Percentiles rank a stretch among this genome's conserved stretches.
Evolutionary conservation across 2,888 invertebrate genomes (phyloP).

Genomic region (Latheticus oryzae): DNA sequence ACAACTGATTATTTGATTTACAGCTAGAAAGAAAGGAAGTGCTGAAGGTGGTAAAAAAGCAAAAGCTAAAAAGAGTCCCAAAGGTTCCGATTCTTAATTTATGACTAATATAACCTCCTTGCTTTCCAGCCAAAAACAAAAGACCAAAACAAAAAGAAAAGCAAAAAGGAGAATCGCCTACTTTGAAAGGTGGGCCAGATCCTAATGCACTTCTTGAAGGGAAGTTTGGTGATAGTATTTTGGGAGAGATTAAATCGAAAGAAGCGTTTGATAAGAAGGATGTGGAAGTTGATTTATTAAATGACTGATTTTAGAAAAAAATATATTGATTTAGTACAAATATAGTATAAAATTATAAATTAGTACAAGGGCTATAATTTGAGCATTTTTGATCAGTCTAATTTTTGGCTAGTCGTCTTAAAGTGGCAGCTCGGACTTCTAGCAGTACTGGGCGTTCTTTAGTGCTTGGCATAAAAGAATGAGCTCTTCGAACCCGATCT

Average conservation of each 20-base stretch:
- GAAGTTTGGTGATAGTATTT: constrained; percentile 6
- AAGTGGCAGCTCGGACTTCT: constrained; percentile 62
- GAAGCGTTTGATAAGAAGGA: constrained; percentile 19
- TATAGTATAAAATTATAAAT: constrained; percentile 13
- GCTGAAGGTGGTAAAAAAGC: constrained; percentile 7
- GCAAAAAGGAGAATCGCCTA: constrained; percentile 3
- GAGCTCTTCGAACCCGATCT: constrained; percentile 73
- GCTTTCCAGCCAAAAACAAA: no score
- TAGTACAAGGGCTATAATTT: constrained; percentile 12
- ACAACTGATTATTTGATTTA: constrained; percentile 6
- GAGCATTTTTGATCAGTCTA: constrained; percentile 27
- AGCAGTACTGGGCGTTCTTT: constrained; percentile 67
- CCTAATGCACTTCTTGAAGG: constrained; percentile 16
- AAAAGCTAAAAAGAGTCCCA: constrained; percentile 8
- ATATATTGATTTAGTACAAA: constrained; percentile 2
- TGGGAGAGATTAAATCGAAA: constrained; percentile 21
- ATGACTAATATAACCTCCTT: neutral
- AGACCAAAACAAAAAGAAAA: constrained; percentile 10
- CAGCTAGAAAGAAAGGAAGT: constrained; percentile 29
- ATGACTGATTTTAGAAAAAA: constrained; percentile 5
- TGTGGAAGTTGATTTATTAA: constrained; percentile 14
- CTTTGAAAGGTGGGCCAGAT: constrained; percentile 12
- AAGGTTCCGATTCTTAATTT: neutral
- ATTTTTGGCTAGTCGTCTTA: constrained; percentile 54
- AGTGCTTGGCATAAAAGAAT: constrained; percentile 78